Conservation (phyloP, 2,113 vertebrate genomes). For the Chiloscyllium plagiosum region DNA sequence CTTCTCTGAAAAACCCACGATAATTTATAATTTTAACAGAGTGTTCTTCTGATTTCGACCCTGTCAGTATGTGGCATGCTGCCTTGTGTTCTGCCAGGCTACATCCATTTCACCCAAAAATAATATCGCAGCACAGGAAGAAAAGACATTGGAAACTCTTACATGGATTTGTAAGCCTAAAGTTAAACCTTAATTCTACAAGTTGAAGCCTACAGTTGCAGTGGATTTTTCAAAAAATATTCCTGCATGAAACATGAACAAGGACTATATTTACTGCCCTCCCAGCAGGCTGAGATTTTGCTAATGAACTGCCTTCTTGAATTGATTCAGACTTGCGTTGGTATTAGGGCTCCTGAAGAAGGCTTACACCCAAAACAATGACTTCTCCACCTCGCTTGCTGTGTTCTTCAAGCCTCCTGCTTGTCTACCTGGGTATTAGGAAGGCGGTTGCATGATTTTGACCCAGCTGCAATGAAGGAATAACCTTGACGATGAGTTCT, state of each 20-base stretch:
- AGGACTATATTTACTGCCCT: background rate
- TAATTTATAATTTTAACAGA: background rate
- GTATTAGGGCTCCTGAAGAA: too few species aligned
- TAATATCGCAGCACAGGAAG: background rate
- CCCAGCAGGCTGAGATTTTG: too few species aligned
- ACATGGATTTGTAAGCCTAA: background rate
- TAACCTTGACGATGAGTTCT: background rate
- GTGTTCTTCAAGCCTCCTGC: too few species aligned
- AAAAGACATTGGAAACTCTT: background rate
- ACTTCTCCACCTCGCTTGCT: too few species aligned
- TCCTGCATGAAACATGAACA: background rate
- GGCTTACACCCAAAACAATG: too few species aligned
- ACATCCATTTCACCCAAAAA: background rate
- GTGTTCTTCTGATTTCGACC: background rate
- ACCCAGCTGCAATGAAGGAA: background rate
- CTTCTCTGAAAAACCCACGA: background rate
- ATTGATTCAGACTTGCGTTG: background rate
- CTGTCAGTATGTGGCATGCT: too few species aligned
- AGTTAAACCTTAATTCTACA: background rate
- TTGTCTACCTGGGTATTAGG: background rate
- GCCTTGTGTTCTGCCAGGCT: background rate
- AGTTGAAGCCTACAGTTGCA: background rate
- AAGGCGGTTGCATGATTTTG: background rate
- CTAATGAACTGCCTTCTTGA: background rate
- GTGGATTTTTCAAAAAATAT: background rate